Base-by-base conservation (phyloP, 2,888 invertebrate species). In the Chouioia cunea region DNA sequence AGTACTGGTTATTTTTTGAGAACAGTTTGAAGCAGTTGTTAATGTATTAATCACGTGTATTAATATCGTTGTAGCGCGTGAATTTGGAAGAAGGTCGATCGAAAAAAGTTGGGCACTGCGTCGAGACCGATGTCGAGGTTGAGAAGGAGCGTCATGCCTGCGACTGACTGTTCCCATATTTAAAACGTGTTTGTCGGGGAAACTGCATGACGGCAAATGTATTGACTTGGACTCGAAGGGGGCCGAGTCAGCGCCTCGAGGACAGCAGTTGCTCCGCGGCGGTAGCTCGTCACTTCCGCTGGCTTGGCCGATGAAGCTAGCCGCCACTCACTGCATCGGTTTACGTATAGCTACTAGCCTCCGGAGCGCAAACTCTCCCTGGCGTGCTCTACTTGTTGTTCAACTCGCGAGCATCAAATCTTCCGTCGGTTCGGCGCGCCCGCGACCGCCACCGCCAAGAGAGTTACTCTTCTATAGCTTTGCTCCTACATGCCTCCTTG, bases 81-180 rank as follows among this genome's bases (percentile, higher is more conserved):
- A n/a, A n/a, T n/a, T n/a, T n/a, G n/a, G n/a, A 3, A 27, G 27
- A 27, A 6, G 14, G n/a, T 48, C 48, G 48, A 15, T 48, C 48
- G 48, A 2, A 48, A 48, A 48, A 15, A 16, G 15, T 48, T 48
- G 1, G n/a, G 12, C 4, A 10, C 2, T 16, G n/a, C n/a, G 4
- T 3, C 48, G 4, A 48, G 14, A 14, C 27, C 6, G 27, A 27
- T 27, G 27, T 27, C 6, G 27, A 27, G 27, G 6, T 27, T 6
- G 27, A 3, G 27, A 27, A 6, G 43, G 14, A 18, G 14, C 36
- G n/a, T 23, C 27, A 50, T 43, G 18, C 77, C 77, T 83, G 83
- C 79, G 77, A 80, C 81, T 82, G 83, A 83, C 84, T 84, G 82
- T 84, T 85, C 83, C n/a, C 82, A 83, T 84, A 84, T 83, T 85